Conservation (phyloP, 2,113 vertebrate species). For the Ptyas mucosa region DNA sequence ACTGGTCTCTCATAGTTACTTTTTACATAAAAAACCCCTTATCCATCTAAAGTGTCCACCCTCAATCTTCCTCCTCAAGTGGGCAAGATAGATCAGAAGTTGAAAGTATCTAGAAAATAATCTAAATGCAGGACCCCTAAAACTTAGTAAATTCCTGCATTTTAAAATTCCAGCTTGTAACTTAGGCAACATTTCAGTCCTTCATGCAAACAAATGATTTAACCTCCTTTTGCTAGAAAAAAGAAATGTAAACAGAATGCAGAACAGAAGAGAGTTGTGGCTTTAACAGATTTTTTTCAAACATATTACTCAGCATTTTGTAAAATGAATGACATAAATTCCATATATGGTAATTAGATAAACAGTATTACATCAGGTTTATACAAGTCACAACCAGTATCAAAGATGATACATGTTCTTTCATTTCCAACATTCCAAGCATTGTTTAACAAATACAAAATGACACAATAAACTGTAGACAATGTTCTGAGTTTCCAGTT, state of each 20-base stretch:
- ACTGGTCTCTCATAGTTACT: not conserved
- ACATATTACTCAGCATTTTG: constrained; percentile 12
- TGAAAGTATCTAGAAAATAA: not conserved
- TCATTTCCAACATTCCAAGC: constrained; percentile 51
- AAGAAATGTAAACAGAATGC: not conserved
- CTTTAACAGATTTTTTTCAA: not conserved
- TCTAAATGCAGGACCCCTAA: not conserved
- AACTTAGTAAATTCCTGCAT: not conserved
- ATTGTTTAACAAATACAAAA: constrained; percentile 47
- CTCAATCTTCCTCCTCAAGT: not conserved
- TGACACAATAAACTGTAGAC: constrained; percentile 36
- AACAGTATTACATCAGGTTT: constrained; percentile 34
- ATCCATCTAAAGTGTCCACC: not conserved
- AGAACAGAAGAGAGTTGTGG: not conserved
- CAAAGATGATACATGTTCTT: constrained; percentile 43
- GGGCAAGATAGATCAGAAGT: not conserved
- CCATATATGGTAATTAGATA: constrained; percentile 30
- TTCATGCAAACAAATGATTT: not conserved
- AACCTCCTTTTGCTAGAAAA: not conserved
- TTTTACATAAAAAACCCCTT: not conserved
- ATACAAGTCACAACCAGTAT: constrained; percentile 33
- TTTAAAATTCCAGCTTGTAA: not conserved
- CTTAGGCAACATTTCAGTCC: not conserved
- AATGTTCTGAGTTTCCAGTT: constrained; percentile 31
- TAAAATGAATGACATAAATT: constrained; percentile 25